Percentiles rank a stretch among this genome's conserved stretches.
These are phyloP conservation scores for Epinephelus moara DNA, from an alignment of 2,113 vertebrate genomes.

Conservation along the genomic window DNA sequence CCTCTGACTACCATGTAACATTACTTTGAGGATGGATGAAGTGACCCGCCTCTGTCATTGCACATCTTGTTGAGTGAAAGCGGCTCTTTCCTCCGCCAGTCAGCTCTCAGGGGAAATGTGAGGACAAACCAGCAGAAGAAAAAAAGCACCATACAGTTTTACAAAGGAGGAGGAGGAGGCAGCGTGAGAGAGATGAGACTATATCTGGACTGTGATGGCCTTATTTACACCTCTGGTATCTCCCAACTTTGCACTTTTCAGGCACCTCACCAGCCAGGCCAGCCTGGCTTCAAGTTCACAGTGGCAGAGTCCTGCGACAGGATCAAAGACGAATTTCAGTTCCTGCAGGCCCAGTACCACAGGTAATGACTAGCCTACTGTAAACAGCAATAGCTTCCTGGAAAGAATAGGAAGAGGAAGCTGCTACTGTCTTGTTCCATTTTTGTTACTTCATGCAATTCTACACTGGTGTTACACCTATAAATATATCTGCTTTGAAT, in stretches of 20 bases:
- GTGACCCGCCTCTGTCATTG: slow-evolving; percentile 58
- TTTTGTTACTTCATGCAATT: slow-evolving; percentile 8
- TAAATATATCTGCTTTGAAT: neutral
- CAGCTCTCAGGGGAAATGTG: slow-evolving; percentile 61
- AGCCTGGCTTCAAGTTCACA: slow-evolving; percentile 96
- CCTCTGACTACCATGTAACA: neutral
- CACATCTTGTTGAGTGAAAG: slow-evolving; percentile 65
- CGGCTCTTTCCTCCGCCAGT: slow-evolving; percentile 48
- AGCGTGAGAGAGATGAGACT: slow-evolving; percentile 14
- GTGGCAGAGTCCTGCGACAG: slow-evolving; percentile 95
- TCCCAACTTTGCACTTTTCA: slow-evolving; percentile 64
- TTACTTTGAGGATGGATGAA: slow-evolving; percentile 53
- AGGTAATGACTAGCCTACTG: slow-evolving; percentile 82
- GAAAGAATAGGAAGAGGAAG: slow-evolving; percentile 67
- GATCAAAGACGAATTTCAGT: slow-evolving; percentile 98
- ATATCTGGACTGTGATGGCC: slow-evolving; percentile 19
- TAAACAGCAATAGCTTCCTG: slow-evolving; percentile 53
- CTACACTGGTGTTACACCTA: neutral
- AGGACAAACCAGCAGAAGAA: slow-evolving; percentile 47
- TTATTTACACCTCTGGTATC: slow-evolving; percentile 57
- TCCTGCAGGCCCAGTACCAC: slow-evolving; percentile 96
- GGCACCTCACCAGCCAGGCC: slow-evolving; percentile 95
- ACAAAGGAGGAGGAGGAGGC: neutral
- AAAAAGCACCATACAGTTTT: slow-evolving; percentile 29
- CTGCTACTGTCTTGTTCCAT: slow-evolving; percentile 30